Evolutionary conservation across 2,797 vertebrate species (phyloP).

Genomic region (Pelodytes ibericus): DNA sequence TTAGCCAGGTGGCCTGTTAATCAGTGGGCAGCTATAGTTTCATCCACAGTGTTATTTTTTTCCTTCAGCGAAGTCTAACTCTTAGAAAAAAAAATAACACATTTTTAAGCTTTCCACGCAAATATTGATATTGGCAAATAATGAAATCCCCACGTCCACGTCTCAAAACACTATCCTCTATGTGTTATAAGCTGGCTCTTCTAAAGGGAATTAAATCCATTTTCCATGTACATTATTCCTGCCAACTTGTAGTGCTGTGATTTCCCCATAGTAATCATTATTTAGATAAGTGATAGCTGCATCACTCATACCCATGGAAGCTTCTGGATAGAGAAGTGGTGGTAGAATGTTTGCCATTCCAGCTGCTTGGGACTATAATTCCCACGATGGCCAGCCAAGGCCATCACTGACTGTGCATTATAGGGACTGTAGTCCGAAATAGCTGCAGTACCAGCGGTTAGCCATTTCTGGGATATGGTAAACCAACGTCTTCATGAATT

Average conservation of each 20-base stretch:
- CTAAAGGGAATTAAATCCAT: not conserved
- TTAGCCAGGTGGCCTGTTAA: constrained; percentile 60
- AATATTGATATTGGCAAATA: constrained; percentile 75
- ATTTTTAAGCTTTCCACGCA: constrained; percentile 71
- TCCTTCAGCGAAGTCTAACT: constrained; percentile 11
- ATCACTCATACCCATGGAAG: not conserved
- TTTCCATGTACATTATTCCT: not conserved
- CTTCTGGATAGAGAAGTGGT: constrained; percentile 11
- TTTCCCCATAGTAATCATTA: constrained; percentile 2
- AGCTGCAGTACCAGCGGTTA: too few relatives aligned
- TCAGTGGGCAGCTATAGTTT: constrained; percentile 66
- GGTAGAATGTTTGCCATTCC: too few relatives aligned
- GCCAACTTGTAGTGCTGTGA: not conserved
- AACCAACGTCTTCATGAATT: constrained; percentile 13
- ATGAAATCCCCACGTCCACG: constrained; percentile 55
- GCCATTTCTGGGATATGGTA: too few relatives aligned
- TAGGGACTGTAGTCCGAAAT: too few relatives aligned
- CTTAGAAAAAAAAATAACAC: constrained; percentile 70
- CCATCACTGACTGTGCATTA: too few relatives aligned
- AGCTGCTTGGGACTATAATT: too few relatives aligned
- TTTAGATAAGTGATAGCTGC: not conserved
- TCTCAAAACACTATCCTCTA: constrained; percentile 64
- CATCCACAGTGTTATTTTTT: constrained; percentile 51
- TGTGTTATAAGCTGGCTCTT: constrained; percentile 61
- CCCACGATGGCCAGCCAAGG: too few relatives aligned